phyloP scores from a whole-genome alignment of 1,140 invertebrate genomes.

The Drosophila nigrodunni region DNA sequence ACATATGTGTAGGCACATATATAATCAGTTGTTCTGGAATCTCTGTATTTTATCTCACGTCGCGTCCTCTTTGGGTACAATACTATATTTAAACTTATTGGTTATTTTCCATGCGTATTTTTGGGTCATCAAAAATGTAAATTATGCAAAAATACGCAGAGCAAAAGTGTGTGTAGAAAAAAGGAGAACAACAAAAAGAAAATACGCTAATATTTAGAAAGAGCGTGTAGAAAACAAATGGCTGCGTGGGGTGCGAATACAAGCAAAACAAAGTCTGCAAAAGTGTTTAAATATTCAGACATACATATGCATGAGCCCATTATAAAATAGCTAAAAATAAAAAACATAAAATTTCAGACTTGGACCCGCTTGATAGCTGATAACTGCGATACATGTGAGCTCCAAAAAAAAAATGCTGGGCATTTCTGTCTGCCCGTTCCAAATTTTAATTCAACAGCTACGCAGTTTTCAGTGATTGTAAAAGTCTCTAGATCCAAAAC shows the following conservation, averaged over 20 bases:
- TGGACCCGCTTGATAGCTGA: slow-evolving; percentile 1
- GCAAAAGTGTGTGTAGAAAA: slow-evolving; percentile 26
- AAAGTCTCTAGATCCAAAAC: slow-evolving; percentile 8
- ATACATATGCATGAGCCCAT: slow-evolving; percentile 36
- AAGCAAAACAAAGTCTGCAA: slow-evolving; percentile 79
- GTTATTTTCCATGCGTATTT: slow-evolving; percentile 61
- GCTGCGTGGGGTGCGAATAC: slow-evolving; percentile 25
- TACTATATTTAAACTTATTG: slow-evolving; percentile 51
- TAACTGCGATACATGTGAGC: slow-evolving; percentile 17
- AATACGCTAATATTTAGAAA: slow-evolving; percentile 70
- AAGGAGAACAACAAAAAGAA: slow-evolving; percentile 13
- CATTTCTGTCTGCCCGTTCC: slow-evolving; percentile 34
- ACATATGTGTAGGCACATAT: slow-evolving; percentile 14
- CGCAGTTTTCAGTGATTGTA: slow-evolving; percentile 25
- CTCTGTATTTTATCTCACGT: slow-evolving; percentile 1
- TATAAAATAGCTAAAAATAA: slow-evolving; percentile 39
- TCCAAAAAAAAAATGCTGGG: slow-evolving; percentile 1
- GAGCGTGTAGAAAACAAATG: slow-evolving; percentile 66
- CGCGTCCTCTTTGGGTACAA: slow-evolving; percentile 31
- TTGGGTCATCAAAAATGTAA: slow-evolving; percentile 56
- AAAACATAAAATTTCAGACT: slow-evolving; percentile 1
- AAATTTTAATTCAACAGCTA: slow-evolving; percentile 25
- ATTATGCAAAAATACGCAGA: slow-evolving; percentile 52
- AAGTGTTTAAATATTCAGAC: slow-evolving; percentile 66
- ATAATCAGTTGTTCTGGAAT: slow-evolving; percentile 12